These are phyloP conservation scores for Nephrocerus scutellatus DNA, from an alignment of 2,888 invertebrate genomes.

Conservation along the genomic window DNA sequence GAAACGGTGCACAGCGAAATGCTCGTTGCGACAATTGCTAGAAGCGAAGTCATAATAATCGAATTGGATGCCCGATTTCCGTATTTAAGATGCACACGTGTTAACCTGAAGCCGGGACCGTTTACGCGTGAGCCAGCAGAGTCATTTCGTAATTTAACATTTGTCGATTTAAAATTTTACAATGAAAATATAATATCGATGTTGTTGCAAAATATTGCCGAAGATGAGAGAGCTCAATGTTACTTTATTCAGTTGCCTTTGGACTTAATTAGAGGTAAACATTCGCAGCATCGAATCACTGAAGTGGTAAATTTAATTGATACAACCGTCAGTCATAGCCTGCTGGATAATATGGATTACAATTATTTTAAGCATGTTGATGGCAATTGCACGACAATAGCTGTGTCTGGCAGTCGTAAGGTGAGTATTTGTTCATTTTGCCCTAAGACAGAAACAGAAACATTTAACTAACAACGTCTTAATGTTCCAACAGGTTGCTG, in stretches of 20 bases:
- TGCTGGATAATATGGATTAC: constrained; percentile 50
- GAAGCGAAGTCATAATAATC: constrained; percentile 39
- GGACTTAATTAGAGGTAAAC: constrained; percentile 43
- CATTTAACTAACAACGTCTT: not conserved
- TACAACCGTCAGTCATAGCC: constrained; percentile 48
- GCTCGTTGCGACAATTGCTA: constrained; percentile 33
- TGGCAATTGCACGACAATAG: constrained; percentile 60
- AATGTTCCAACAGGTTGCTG: constrained; percentile 55
- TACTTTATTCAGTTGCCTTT: constrained; percentile 49
- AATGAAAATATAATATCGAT: constrained; percentile 60
- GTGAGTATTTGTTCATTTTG: constrained; percentile 18
- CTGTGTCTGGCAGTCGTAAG: constrained; percentile 72
- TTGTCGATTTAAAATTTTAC: constrained; percentile 72
- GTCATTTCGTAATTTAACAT: constrained; percentile 43
- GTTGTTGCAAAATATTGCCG: constrained; percentile 54
- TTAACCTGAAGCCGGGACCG: constrained; percentile 50
- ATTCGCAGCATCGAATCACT: constrained; percentile 37
- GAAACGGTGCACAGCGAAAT: constrained; percentile 33
- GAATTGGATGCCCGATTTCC: constrained; percentile 40
- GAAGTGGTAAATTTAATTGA: constrained; percentile 34
- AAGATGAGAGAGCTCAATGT: constrained; percentile 47
- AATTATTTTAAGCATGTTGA: constrained; percentile 57
- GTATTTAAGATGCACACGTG: constrained; percentile 50
- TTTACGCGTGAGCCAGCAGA: constrained; percentile 28
- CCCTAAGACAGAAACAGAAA: too few species aligned